Base-by-base conservation (phyloP, 37 sponge, comb jelly and placozoan genomes). In the Cladorhizidae sp. region DNA sequence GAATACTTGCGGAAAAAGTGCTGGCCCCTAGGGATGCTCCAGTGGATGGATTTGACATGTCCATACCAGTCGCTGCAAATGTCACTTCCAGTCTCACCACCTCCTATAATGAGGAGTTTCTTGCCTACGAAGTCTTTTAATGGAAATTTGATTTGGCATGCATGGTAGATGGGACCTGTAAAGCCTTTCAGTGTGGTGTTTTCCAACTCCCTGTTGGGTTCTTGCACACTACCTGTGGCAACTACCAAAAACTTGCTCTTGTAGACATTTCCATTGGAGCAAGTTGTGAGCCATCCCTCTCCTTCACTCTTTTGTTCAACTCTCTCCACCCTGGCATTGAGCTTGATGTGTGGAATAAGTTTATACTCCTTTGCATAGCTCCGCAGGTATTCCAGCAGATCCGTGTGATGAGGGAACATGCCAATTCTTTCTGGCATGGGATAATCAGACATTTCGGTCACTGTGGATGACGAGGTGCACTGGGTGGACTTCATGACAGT, bases 1-100 rank as follows among this genome's bases (percentile, higher is more conserved):
- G 81, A 76, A 56, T 80, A 86, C 79, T 89, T 89, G 23, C 94
- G 74, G 42, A 93, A 93, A 80, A 93, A 93, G 73, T 93, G 94
- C 65, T 93, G 94, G 15, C 94, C 94, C 49, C 85, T 77, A 20
- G 94, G 90, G 26, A 93, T 86, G 68, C 94, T 93, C 94, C 94
- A 93, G 90, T 93, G 83, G 77, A 77, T 89, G 65, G 39, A 79
- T 55, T 76, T 64, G n/a, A 72, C 83, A 43, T 83, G 88, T n/a
- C 83, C 71, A 28, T 69, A 68, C 87, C 85, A 86, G n/a, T 97
- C 96, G 6, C 28, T 73, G 61, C 87, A 87, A 50, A 97, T 82
- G 67, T 97, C 98, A 28, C 89, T 79, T 0, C 82, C 98, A 22
- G 93, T 95, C 80, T 97, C 96, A 21, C 98, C 98, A 37, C 96